A percentile compares a stretch with the other conserved stretches of the same genome.
phyloP scores from a whole-genome alignment of 2,113 vertebrate species.

The Leucopsar rothschildi region DNA sequence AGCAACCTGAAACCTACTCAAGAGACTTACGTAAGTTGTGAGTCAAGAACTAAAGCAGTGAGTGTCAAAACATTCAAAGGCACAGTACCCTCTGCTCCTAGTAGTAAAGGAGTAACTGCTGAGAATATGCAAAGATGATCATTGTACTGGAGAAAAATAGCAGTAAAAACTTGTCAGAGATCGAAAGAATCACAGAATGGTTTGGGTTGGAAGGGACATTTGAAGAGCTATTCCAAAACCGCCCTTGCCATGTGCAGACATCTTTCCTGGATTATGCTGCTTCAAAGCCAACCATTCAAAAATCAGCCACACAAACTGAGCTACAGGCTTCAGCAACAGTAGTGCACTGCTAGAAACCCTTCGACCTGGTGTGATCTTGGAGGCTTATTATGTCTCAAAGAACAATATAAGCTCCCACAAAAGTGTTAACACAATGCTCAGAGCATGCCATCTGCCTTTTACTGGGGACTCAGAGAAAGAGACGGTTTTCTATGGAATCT shows the following conservation, averaged over 20 bases:
- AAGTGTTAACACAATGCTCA: background rate
- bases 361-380: background rate
- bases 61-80: conserved; percentile 53
- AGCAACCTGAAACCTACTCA: conserved; percentile 62
- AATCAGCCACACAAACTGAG: background rate
- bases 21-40: conserved; percentile 21
- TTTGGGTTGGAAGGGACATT: background rate
- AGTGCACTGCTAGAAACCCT: background rate
- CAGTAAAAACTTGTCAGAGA: background rate
- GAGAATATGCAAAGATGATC: background rate
- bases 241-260: background rate
- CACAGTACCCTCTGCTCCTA: conserved; percentile 39
- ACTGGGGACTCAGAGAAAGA: background rate
- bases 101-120: conserved; percentile 25
- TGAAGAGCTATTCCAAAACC: background rate
- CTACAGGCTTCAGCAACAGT: background rate
- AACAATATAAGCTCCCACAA: background rate
- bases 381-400: background rate
- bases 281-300: background rate
- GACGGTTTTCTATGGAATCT: background rate
- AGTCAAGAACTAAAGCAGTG: conserved; percentile 44
- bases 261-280: background rate
- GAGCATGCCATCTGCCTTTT: background rate
- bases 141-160: background rate
- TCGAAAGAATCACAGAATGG: background rate